Conservation (phyloP, 2,888 invertebrate species). For the Scrobipalpa atriplicella region DNA sequence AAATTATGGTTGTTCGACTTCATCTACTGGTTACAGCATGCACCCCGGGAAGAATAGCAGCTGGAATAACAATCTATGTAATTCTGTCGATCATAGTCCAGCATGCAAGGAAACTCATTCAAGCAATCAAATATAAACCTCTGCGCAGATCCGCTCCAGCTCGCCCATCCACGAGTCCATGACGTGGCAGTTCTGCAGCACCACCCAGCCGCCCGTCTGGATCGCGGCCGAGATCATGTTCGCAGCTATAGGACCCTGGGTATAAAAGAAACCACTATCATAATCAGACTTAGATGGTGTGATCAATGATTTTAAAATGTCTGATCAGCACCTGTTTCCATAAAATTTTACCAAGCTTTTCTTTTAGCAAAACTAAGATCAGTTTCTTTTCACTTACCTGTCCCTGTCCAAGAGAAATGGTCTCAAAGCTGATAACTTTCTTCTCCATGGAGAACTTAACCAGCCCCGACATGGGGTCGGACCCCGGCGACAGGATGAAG, state of each 20-base stretch:
- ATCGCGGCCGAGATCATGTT: conserved; percentile 90
- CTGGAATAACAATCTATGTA: no score
- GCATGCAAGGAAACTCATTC: no score
- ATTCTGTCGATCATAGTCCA: no score
- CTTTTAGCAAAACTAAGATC: background rate
- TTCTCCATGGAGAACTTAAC: conserved; percentile 94
- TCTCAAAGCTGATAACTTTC: conserved; percentile 86
- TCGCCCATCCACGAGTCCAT: conserved; percentile 97
- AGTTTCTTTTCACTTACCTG: conserved; percentile 79
- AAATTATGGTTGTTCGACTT: no score
- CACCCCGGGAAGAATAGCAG: no score
- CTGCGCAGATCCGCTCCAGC: conserved; percentile 94
- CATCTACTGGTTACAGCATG: no score
- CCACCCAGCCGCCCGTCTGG: conserved; percentile 93
- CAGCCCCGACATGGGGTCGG: conserved; percentile 96
- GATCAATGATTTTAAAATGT: background rate
- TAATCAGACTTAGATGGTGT: no score
- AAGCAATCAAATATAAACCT: conserved; percentile 52
- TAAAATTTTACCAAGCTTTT: background rate
- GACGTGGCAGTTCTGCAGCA: conserved; percentile 97
- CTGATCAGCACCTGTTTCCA: background rate
- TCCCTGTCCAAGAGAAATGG: conserved; percentile 92
- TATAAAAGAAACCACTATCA: background rate
- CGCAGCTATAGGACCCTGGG: conserved; percentile 91
- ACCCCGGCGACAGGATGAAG: conserved; percentile 95